Evolutionary conservation across 1,140 invertebrate genomes (phyloP), one percentile per base, ranked within the genome.

Genomic region (Microplitis mediator): DNA sequence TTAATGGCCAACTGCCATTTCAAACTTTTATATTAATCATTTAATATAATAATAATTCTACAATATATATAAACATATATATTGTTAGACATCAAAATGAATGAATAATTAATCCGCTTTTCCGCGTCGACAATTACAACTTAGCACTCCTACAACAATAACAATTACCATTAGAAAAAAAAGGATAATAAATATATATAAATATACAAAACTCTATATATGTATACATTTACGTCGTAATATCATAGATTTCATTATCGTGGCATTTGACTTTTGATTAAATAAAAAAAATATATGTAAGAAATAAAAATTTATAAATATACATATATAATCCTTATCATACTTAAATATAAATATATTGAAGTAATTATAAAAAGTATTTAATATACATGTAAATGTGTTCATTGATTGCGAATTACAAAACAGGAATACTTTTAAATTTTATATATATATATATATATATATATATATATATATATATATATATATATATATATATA

Each of bases 201-300:
- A 8, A 8, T 39, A 39, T 39, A 39, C 36, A 39, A 39, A 39
- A 39, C 36, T 39, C n/a, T n/a, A n/a, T n/a, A 23, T 23, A 23
- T 23, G 4, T 8, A 64, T 39, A 13, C 14, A 39, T 11, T 8
- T 67, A 67, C 51, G 45, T 32, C 51, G 65, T 67, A 65, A 67
- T 67, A 67, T 50, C 23, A 51, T 32, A 52, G 50, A 32, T 67
- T 67, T 67, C 34, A 67, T 67, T 39, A 34, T 67, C 65, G 50
- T 67, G 65, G 52, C 65, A 67, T 67, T 67, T 67, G 65, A 67
- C 65, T 67, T 9, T 67, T 39, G 31, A 67, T 9, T 54, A 67
- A 51, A 13, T 2, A 9, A 64, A 13, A 13, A 50, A 50, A 50
- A 50, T 6, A 50, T 13, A 13, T 9, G 2, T 50, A 50, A 1